Base-by-base conservation (phyloP, 2,113 vertebrate species). In the Athene noctua region DNA sequence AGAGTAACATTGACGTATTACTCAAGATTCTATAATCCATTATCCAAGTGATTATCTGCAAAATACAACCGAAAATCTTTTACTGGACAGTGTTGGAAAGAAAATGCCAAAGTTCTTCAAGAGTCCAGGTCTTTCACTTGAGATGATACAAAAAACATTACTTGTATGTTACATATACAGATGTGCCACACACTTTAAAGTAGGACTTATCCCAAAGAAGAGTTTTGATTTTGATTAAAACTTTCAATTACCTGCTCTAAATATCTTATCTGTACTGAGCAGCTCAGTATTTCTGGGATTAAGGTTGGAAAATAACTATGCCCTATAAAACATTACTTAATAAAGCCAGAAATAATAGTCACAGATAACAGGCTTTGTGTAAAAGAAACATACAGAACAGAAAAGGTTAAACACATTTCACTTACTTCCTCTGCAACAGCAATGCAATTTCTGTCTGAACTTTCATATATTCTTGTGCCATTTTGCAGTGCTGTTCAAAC, bases 401-500 rank as follows among this genome's bases (percentile, higher is more conserved):
- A 89, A 80, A 92, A 75, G 16, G 26, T 92, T 63, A 13, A 88
- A 67, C 36, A 66, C 5, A 14, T 79, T 92, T 51, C 71, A 98
- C 99, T 99, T 98, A 99, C 99, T 99, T 99, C 95, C 99, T 99
- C 97, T 99, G 99, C 95, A 99, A 98, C 87, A 99, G 98, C 97
- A 99, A 98, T 66, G 99, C 99, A 38, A 99, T 99, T 98, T 99
- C 99, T 15, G 99, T 99, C 95, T 99, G 99, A 79, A 99, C 99
- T 98, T 99, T 99, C 98, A 99, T 99, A 96, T 99, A 99, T 91
- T 99, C 99, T 97, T 99, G 99, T 83, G 99, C 99, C 99, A 99
- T 99, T 98, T 99, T 99, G 98, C 99, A 99, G 97, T 99, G 99
- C 96, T 99, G 99, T 97, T 99, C 99, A 97, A 99, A 99, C 91